These are phyloP conservation scores for Nixonia krombeini DNA, from an alignment of 1,140 invertebrate genomes.

Conservation along the genomic window DNA sequence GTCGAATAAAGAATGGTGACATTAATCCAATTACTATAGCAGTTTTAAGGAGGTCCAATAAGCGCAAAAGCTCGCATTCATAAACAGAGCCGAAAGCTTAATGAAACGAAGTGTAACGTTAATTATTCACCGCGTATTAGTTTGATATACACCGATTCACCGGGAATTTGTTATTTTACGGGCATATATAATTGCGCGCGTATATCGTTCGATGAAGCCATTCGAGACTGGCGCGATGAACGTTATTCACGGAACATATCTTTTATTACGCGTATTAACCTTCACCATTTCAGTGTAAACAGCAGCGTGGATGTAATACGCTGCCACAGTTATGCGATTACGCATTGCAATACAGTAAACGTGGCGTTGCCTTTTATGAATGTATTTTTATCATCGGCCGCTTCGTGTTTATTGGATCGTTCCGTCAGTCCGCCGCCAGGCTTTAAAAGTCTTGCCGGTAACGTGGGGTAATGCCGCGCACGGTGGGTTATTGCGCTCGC, in stretches of 20 bases:
- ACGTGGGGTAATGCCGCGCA: too few species aligned
- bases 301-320: conserved; percentile 16
- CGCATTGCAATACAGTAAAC: conserved; percentile 34
- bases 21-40: background rate
- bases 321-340: conserved; percentile 12
- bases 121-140: conserved; percentile 21
- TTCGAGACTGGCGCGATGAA: conserved; percentile 29
- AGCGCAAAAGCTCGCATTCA: conserved; percentile 10
- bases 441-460: too few species aligned
- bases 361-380: conserved; percentile 26
- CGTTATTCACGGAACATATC: conserved; percentile 20
- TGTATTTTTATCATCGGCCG: conserved; percentile 27
- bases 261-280: conserved; percentile 38
- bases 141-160: conserved; percentile 19
- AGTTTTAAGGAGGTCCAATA: background rate
- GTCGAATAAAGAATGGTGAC: too few species aligned
- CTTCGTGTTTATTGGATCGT: conserved; percentile 28
- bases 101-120: conserved; percentile 17
- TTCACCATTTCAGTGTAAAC: conserved; percentile 23
- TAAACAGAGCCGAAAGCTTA: conserved; percentile 4
- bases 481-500: too few species aligned
- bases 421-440: conserved; percentile 15
- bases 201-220: conserved; percentile 32
- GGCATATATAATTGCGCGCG: conserved; percentile 23
- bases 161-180: conserved; percentile 22